Conservation (phyloP, 2,888 invertebrate species). For the Erebia aethiops region DNA sequence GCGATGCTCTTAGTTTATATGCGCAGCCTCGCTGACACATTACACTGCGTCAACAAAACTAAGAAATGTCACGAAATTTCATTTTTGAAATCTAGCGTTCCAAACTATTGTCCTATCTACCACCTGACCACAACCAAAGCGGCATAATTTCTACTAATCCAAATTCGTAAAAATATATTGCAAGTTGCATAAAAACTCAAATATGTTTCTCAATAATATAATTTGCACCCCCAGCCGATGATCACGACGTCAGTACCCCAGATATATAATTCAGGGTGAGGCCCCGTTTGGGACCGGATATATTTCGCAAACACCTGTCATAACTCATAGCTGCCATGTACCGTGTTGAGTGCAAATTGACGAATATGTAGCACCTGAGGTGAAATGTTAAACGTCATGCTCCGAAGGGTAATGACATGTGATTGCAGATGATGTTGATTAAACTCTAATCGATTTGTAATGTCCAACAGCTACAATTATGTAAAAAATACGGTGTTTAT, state of each 20-base stretch:
- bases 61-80: no score
- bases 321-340: constrained; percentile 27
- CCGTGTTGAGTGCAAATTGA: constrained; percentile 34
- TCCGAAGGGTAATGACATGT: constrained; percentile 6
- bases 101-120: no score
- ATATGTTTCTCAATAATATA: constrained; percentile 15
- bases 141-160: no score
- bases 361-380: constrained; percentile 36
- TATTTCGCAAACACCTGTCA: constrained; percentile 35
- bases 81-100: no score
- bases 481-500: not conserved
- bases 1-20: no score
- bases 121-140: not conserved
- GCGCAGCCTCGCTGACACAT: no score
- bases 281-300: constrained; percentile 39
- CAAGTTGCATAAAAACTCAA: not conserved
- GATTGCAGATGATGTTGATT: not conserved
- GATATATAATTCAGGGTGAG: constrained; percentile 56
- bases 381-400: constrained; percentile 23
- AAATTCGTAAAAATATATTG: not conserved
- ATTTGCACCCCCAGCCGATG: constrained; percentile 40
- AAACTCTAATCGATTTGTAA: not conserved
- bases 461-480: not conserved
- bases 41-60: no score
- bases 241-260: constrained; percentile 43